Conservation (phyloP, 2,888 invertebrate species). For the Euzetes globulus region DNA sequence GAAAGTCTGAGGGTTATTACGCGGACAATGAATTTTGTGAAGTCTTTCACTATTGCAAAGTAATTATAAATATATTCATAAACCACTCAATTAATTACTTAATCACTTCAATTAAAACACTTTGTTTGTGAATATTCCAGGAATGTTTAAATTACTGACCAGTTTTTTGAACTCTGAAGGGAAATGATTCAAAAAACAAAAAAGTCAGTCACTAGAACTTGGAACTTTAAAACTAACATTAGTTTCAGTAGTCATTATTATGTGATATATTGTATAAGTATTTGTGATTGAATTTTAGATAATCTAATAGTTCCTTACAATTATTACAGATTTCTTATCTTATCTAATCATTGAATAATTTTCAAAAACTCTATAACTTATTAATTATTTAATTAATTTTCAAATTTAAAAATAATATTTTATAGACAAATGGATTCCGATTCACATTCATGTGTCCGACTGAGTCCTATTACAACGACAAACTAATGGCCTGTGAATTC, state of each 20-base stretch:
- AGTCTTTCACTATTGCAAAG: constrained; percentile 43
- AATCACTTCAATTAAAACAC: too few relatives aligned
- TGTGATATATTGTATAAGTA: too few relatives aligned
- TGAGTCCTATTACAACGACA: constrained; percentile 40
- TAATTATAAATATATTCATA: not conserved
- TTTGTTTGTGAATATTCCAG: not conserved
- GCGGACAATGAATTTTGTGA: constrained; percentile 43
- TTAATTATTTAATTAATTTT: too few relatives aligned
- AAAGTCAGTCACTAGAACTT: too few relatives aligned
- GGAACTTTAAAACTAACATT: too few relatives aligned
- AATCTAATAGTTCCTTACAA: not conserved
- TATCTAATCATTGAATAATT: not conserved
- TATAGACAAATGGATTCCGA: constrained; percentile 39
- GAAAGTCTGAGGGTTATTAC: constrained; percentile 41
- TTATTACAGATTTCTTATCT: not conserved
- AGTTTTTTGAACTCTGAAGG: too few relatives aligned
- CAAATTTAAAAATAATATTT: too few relatives aligned
- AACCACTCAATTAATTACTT: not conserved
- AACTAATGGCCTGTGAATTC: constrained; percentile 42
- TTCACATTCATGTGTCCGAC: constrained; percentile 42
- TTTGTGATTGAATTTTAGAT: too few relatives aligned
- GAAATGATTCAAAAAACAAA: not conserved
- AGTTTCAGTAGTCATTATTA: too few relatives aligned
- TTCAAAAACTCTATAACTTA: not conserved
- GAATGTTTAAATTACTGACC: too few relatives aligned